Percentiles rank a stretch among this genome's conserved stretches.
Conservation (phyloP, 1,140 invertebrate genomes). For the Drosophila rufa region DNA sequence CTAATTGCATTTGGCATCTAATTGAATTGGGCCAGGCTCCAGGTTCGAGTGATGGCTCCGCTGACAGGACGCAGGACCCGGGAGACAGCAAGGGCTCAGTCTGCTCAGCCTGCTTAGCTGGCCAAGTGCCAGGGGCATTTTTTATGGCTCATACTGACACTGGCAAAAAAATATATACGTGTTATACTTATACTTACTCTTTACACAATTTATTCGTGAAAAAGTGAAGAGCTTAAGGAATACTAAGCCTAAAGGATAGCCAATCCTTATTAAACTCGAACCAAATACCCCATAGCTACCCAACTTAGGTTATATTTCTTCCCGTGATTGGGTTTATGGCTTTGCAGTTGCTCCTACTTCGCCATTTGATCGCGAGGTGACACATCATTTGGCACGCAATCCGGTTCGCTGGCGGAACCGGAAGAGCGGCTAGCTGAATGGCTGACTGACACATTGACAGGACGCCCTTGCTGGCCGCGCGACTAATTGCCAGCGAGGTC, state of each 20-base stretch:
- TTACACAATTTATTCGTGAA: background rate
- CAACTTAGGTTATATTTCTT: conserved; percentile 77
- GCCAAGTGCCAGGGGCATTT: conserved; percentile 47
- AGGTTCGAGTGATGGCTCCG: conserved; percentile 16
- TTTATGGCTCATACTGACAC: conserved; percentile 9
- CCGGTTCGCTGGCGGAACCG: conserved; percentile 45
- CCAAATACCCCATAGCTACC: background rate
- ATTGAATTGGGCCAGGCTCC: conserved; percentile 64
- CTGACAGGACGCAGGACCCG: conserved; percentile 15
- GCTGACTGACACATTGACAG: conserved; percentile 53
- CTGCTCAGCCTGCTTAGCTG: conserved; percentile 47
- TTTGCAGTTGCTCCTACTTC: conserved; percentile 16
- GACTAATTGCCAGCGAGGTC: conserved; percentile 71
- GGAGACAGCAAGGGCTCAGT: conserved; percentile 25
- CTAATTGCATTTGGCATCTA: conserved; percentile 73
- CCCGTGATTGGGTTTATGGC: conserved; percentile 27
- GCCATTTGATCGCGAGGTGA: conserved; percentile 53
- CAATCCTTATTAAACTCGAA: no score
- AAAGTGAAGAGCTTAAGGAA: background rate
- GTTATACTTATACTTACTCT: background rate
- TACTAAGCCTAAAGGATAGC: background rate
- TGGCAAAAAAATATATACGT: background rate
- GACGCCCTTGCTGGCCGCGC: conserved; percentile 31
- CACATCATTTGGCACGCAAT: conserved; percentile 78
- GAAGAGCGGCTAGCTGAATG: conserved; percentile 50